Conservation (phyloP, 2,113 vertebrate genomes). For the Paramormyrops kingsleyae region DNA sequence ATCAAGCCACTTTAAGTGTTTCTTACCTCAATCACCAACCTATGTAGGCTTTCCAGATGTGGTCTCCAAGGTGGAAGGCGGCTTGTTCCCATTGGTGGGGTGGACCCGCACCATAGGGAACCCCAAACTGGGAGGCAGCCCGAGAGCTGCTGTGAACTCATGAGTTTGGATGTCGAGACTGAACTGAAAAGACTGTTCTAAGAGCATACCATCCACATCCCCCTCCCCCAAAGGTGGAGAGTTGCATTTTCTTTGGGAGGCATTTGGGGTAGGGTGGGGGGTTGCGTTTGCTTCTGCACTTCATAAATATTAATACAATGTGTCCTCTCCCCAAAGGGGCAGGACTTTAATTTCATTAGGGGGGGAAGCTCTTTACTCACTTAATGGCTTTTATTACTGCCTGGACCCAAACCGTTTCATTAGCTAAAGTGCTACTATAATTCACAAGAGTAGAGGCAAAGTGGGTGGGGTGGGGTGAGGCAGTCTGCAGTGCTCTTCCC, state of each 20-base stretch:
- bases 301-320: constrained; percentile 78
- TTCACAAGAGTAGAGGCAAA: constrained; percentile 62
- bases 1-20: background rate
- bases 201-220: constrained; percentile 58
- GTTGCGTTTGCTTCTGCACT: constrained; percentile 56
- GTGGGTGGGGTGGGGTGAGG: constrained; percentile 30
- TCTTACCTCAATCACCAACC: background rate
- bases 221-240: constrained; percentile 56
- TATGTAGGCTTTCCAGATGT: constrained; percentile 24
- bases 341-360: constrained; percentile 78
- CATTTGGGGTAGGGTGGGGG: constrained; percentile 46
- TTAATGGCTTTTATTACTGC: constrained; percentile 80
- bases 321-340: constrained; percentile 61
- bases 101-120: background rate
- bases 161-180: constrained; percentile 40
- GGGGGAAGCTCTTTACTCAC: constrained; percentile 77
- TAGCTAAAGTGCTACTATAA: constrained; percentile 80
- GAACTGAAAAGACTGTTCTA: constrained; percentile 59
- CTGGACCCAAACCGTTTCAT: constrained; percentile 75
- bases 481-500: constrained; percentile 24
- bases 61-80: constrained; percentile 16
- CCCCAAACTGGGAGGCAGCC: background rate
- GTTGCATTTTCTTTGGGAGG: constrained; percentile 57
- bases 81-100: background rate
- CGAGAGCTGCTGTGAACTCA: constrained; percentile 18